A percentile compares a stretch with the other conserved stretches of the same genome.
Conservation (phyloP, 2,113 vertebrate genomes). For the Eulemur macaco region DNA sequence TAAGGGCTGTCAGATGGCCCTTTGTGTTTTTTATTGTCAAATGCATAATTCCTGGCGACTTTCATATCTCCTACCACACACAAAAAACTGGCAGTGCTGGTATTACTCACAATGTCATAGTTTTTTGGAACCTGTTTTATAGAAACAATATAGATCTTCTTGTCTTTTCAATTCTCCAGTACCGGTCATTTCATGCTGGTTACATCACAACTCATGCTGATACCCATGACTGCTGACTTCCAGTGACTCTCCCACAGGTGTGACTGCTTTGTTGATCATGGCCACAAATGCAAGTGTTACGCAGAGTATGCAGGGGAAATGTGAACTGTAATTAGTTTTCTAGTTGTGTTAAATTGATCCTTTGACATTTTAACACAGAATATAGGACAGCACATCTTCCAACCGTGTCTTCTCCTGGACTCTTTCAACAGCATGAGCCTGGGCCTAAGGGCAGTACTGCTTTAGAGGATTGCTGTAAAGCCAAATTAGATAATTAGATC, state of each 20-base stretch:
- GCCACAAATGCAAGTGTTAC: background rate
- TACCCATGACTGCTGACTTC: background rate
- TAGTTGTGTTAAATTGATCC: background rate
- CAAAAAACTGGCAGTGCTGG: background rate
- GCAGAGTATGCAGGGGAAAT: background rate
- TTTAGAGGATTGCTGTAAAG: background rate
- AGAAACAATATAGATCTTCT: background rate
- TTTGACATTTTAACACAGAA: background rate
- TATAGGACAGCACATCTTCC: background rate
- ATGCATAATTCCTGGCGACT: background rate
- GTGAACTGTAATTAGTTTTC: background rate
- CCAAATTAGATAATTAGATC: background rate
- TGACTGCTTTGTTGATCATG: background rate
- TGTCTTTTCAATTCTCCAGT: background rate
- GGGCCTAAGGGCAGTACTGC: background rate
- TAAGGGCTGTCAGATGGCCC: background rate
- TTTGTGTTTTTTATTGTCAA: background rate
- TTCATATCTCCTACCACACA: background rate
- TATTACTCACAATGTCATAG: background rate
- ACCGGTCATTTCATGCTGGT: background rate
- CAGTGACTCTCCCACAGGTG: background rate
- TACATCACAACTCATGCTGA: background rate
- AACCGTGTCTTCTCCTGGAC: background rate
- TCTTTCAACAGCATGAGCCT: background rate
- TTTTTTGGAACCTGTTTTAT: background rate